A percentile compares a stretch with the other conserved stretches of the same genome.
Evolutionary conservation across 2,888 invertebrate species (phyloP).

Genomic region (Pandemis cinnamomeana): DNA sequence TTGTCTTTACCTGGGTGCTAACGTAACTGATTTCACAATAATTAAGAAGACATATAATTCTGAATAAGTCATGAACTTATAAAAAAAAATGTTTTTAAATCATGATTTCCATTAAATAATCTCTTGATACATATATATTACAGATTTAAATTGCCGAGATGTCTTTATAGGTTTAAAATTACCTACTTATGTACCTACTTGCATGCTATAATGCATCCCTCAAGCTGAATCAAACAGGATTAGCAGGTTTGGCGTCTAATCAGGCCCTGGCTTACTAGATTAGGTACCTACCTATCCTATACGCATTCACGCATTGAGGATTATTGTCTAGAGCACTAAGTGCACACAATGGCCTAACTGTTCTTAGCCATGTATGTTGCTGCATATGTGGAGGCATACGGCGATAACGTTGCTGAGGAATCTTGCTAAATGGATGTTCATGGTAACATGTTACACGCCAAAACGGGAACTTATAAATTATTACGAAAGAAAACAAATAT

Average conservation of each 20-base stretch:
- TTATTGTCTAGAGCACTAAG: background rate
- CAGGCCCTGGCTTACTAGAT: constrained; percentile 18
- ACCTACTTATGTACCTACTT: background rate
- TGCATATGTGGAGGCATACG: background rate
- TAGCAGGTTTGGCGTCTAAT: constrained; percentile 18
- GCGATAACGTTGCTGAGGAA: too few species aligned
- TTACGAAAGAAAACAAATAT: too few species aligned
- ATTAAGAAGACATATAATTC: too few species aligned
- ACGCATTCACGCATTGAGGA: background rate
- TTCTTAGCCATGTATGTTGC: background rate
- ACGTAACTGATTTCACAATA: too few species aligned
- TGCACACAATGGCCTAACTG: background rate
- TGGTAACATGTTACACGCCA: too few species aligned
- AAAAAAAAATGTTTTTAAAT: too few species aligned
- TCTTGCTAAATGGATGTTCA: too few species aligned
- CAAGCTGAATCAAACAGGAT: constrained; percentile 20
- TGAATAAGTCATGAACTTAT: too few species aligned
- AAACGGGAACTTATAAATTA: too few species aligned
- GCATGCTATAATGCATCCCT: background rate
- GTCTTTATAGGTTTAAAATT: background rate
- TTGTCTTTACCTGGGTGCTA: too few species aligned
- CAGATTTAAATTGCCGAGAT: too few species aligned
- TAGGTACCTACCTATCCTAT: background rate
- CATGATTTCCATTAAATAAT: too few species aligned
- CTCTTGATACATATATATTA: background rate